Conservation (phyloP, 2,888 invertebrate genomes). For the Synanthedon andrenaeformis region DNA sequence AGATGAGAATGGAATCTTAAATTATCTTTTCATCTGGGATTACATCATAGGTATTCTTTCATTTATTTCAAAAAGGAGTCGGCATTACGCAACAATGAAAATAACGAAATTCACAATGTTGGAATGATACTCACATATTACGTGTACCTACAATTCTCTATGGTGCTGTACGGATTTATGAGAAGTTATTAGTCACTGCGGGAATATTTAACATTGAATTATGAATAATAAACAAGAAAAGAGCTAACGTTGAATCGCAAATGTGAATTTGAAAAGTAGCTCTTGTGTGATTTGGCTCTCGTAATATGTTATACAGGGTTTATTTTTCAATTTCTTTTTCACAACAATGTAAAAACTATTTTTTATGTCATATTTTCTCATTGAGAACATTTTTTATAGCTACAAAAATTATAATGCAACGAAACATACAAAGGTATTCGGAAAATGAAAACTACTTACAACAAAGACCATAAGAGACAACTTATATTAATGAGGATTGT, state of each 20-base stretch:
- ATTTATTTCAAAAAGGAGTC: not conserved
- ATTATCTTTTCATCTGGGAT: not conserved
- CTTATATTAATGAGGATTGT: too few relatives aligned
- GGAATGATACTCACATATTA: conserved; percentile 50
- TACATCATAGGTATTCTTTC: conserved; percentile 1
- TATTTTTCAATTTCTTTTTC: too few relatives aligned
- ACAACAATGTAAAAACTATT: too few relatives aligned
- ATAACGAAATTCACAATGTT: conserved; percentile 3
- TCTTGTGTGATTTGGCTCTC: conserved; percentile 8
- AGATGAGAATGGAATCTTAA: not conserved
- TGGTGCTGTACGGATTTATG: conserved; percentile 60
- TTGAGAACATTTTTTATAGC: too few relatives aligned
- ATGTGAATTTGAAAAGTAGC: conserved; percentile 27
- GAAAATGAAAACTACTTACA: too few relatives aligned
- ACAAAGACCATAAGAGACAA: too few relatives aligned
- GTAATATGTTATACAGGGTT: conserved; percentile 3
- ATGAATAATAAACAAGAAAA: conserved; percentile 60
- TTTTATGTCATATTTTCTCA: too few relatives aligned
- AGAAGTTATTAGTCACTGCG: conserved; percentile 59
- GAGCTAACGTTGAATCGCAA: conserved; percentile 37
- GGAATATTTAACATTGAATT: conserved; percentile 59
- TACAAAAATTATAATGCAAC: too few relatives aligned
- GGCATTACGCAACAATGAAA: not conserved
- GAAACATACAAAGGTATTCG: too few relatives aligned
- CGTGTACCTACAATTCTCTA: conserved; percentile 37